Conservation (phyloP, 1,140 invertebrate species). For the Pararge aegeria region DNA sequence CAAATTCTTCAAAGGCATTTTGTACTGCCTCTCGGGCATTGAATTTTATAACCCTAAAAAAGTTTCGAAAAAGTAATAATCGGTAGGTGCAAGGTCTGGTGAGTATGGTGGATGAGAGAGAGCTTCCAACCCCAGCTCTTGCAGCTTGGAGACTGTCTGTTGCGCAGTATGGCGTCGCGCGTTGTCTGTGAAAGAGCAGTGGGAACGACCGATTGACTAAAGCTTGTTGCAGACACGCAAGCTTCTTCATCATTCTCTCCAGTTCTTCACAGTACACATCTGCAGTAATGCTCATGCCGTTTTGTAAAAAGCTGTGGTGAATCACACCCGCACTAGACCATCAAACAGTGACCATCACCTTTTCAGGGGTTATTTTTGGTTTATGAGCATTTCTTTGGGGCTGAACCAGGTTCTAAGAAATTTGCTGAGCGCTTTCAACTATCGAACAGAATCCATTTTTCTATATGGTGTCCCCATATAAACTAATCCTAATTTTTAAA, state of each 20-base stretch:
- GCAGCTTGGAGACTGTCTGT: background rate
- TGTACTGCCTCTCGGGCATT: background rate
- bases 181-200: background rate
- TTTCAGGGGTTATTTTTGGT: background rate
- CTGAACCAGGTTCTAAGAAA: background rate
- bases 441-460: constrained; percentile 7
- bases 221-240: background rate
- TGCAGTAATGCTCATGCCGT: background rate
- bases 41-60: background rate
- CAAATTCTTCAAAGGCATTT: background rate
- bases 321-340: background rate
- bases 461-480: too few species aligned
- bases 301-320: background rate
- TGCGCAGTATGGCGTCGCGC: background rate
- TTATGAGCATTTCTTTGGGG: background rate
- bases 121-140: background rate
- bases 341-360: background rate
- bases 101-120: background rate
- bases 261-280: background rate
- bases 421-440: background rate
- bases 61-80: background rate
- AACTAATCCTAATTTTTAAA: too few species aligned
- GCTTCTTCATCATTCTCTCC: background rate
- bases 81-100: background rate
- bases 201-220: background rate